Percentiles rank a stretch among this genome's conserved stretches.
Conservation (phyloP, 2,113 vertebrate species). For the Cheirogaleus medius region DNA sequence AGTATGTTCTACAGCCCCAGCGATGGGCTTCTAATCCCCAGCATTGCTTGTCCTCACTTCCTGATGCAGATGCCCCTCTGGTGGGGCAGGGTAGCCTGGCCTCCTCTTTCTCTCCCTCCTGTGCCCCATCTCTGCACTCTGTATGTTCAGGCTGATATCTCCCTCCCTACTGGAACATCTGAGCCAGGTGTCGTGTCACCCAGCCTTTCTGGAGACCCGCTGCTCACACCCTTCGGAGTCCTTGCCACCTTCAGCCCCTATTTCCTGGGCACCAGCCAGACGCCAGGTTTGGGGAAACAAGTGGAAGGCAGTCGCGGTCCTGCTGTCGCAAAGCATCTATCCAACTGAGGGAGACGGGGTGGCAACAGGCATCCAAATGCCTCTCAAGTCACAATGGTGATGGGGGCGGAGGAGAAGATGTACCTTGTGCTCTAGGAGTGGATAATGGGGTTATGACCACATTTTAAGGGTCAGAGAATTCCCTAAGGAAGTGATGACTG, state of each 20-base stretch:
- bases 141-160: not conserved
- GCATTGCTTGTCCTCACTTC: not conserved
- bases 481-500: not conserved
- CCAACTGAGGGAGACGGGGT: not conserved
- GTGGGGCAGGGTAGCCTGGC: accelerated
- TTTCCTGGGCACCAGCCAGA: not conserved
- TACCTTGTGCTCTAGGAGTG: not conserved
- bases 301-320: not conserved
- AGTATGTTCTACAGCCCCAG: not conserved
- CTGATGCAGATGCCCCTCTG: not conserved
- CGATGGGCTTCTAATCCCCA: not conserved
- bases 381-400: not conserved
- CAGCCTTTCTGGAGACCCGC: not conserved
- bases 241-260: not conserved
- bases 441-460: not conserved
- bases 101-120: not conserved
- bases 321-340: not conserved
- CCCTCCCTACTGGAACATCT: not conserved
- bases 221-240: not conserved
- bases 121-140: not conserved
- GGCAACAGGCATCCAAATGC: too few species aligned
- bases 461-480: not conserved
- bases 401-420: not conserved
- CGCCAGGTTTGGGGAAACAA: not conserved
- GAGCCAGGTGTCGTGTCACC: not conserved